These are phyloP conservation scores for Sinocyclocheilus anophthalmus DNA, from an alignment of 2,113 vertebrate genomes.

Conservation along the genomic window DNA sequence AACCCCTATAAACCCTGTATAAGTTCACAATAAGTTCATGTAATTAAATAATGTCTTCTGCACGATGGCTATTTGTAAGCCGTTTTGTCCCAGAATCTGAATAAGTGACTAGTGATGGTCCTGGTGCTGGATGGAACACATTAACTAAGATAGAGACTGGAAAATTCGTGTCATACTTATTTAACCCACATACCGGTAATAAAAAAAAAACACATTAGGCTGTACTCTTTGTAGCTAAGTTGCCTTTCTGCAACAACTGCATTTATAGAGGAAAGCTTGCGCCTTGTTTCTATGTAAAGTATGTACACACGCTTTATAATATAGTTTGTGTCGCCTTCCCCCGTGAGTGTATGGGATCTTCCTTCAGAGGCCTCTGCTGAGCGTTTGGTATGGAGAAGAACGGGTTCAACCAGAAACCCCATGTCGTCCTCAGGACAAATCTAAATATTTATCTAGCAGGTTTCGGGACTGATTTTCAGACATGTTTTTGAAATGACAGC, in stretches of 20 bases:
- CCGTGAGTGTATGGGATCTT: neutral
- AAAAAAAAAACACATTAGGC: neutral
- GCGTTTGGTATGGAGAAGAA: conserved; percentile 63
- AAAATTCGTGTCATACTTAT: neutral
- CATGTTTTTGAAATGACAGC: neutral
- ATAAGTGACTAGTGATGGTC: no score
- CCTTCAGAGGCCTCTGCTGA: neutral
- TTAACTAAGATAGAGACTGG: neutral
- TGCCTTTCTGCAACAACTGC: neutral
- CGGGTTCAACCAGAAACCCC: conserved; percentile 60
- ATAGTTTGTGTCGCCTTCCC: neutral
- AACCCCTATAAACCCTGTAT: no score
- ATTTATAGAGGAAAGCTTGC: neutral
- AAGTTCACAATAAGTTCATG: neutral
- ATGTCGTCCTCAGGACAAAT: conserved; percentile 5
- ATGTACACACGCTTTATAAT: neutral
- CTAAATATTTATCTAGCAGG: conserved; percentile 1
- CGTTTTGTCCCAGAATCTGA: neutral
- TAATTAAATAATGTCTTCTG: neutral
- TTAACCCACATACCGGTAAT: no score
- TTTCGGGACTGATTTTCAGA: neutral
- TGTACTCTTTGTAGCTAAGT: neutral
- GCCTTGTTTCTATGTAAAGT: neutral
- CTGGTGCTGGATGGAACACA: neutral
- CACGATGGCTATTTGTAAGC: neutral